These are phyloP conservation scores for Orchestia grillus DNA, from an alignment of 1,140 invertebrate species.

Conservation along the genomic window DNA sequence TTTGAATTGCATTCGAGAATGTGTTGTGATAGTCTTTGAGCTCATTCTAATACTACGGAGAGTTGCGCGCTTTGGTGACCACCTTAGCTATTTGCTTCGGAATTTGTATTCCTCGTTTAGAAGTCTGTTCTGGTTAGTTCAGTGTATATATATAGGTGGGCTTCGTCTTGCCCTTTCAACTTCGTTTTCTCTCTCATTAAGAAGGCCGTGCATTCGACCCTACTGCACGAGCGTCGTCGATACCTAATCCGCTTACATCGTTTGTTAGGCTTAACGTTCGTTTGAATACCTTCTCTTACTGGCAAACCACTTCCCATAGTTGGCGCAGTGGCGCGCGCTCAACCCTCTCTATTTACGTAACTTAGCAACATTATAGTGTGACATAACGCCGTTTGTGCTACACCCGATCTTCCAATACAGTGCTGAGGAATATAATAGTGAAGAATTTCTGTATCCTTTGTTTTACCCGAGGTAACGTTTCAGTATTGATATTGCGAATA, in stretches of 20 bases:
- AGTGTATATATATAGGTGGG: not conserved
- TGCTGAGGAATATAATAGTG: not conserved
- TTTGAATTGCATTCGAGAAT: too few relatives aligned
- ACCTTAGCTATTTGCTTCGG: not conserved
- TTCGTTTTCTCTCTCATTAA: not conserved
- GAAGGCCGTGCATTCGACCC: not conserved
- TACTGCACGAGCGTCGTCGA: not conserved
- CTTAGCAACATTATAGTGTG: too few relatives aligned
- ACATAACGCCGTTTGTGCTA: not conserved
- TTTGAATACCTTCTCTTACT: too few relatives aligned
- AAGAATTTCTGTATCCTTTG: not conserved
- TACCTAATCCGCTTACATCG: too few relatives aligned
- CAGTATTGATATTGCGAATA: not conserved
- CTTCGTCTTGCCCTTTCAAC: not conserved
- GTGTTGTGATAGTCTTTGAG: not conserved
- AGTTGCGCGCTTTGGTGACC: not conserved
- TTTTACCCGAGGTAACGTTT: not conserved
- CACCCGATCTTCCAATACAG: not conserved
- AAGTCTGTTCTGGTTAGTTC: not conserved
- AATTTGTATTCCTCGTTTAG: not conserved
- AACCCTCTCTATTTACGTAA: too few relatives aligned
- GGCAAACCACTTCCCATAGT: too few relatives aligned
- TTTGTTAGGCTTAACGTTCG: not conserved
- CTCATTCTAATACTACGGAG: not conserved
- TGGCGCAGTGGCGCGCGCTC: too few relatives aligned